These are phyloP conservation scores for Hydrotaea cyrtoneurina DNA, from an alignment of 2,888 invertebrate species.

Conservation along the genomic window DNA sequence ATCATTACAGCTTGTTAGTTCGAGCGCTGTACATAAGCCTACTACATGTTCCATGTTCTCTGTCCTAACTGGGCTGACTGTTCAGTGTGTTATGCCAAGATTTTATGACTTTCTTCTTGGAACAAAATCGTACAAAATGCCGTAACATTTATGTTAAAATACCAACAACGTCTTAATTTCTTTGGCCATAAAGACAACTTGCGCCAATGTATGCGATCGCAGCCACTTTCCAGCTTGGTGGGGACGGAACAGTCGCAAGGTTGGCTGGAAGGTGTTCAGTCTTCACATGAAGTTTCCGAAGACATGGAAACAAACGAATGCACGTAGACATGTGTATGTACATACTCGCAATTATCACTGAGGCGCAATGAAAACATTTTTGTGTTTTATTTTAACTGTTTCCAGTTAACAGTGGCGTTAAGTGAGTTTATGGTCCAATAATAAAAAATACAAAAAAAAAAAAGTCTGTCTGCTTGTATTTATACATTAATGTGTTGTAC, in stretches of 20 bases:
- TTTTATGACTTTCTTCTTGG: conserved; percentile 76
- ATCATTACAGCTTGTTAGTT: conserved; percentile 78
- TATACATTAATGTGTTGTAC: neutral
- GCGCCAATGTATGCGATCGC: conserved; percentile 40
- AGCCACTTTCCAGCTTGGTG: neutral
- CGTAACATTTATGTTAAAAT: conserved; percentile 58
- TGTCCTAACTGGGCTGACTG: conserved; percentile 20
- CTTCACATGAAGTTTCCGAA: neutral
- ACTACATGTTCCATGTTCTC: too few species aligned
- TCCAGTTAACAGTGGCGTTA: conserved; percentile 63
- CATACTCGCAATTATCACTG: conserved; percentile 56
- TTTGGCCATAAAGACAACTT: conserved; percentile 56
- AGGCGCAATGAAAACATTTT: conserved; percentile 52
- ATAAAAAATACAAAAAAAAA: conserved; percentile 31
- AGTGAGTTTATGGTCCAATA: conserved; percentile 60
- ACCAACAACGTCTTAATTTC: conserved; percentile 40
- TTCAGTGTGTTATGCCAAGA: conserved; percentile 75
- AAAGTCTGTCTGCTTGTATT: neutral
- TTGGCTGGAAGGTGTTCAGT: conserved; percentile 33
- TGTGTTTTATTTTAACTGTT: conserved; percentile 54
- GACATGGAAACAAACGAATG: neutral
- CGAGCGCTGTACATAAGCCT: conserved; percentile 45
- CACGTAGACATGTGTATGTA: too few species aligned
- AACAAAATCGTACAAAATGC: conserved; percentile 79
- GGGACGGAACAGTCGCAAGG: neutral